phyloP scores from a whole-genome alignment of 2,797 vertebrate species.

The Poecilia gillii region DNA sequence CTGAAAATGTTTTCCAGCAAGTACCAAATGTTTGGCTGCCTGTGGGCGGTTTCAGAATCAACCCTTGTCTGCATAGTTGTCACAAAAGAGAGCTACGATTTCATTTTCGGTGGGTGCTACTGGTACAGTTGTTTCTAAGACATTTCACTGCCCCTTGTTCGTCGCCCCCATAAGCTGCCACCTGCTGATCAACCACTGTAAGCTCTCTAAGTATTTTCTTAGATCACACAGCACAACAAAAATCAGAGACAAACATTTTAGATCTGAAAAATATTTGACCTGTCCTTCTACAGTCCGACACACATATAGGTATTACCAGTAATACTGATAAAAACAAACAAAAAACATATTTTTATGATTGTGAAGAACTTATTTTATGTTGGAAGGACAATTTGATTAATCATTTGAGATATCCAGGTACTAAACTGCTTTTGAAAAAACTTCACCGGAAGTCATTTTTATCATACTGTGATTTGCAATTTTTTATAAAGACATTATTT shows the following conservation, averaged over 20 bases:
- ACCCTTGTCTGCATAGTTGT: neutral
- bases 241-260: neutral
- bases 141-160: neutral
- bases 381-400: neutral
- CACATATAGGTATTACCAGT: neutral
- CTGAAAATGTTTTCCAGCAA: slow-evolving; percentile 1
- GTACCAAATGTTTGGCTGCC: neutral
- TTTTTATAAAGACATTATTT: neutral
- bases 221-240: neutral
- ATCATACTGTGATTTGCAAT: neutral
- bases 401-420: neutral
- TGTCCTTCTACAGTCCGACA: neutral
- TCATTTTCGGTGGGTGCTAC: neutral
- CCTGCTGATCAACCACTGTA: neutral
- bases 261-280: neutral
- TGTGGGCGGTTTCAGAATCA: neutral
- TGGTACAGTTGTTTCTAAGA: neutral
- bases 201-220: neutral
- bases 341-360: neutral
- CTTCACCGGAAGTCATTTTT: neutral
- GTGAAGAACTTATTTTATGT: neutral
- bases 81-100: neutral
- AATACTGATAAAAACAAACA: neutral
- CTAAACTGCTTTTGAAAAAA: neutral
- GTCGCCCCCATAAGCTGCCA: neutral